These are phyloP conservation scores for Oxystoma pomonae DNA, from an alignment of 2,888 invertebrate species.

Conservation along the genomic window DNA sequence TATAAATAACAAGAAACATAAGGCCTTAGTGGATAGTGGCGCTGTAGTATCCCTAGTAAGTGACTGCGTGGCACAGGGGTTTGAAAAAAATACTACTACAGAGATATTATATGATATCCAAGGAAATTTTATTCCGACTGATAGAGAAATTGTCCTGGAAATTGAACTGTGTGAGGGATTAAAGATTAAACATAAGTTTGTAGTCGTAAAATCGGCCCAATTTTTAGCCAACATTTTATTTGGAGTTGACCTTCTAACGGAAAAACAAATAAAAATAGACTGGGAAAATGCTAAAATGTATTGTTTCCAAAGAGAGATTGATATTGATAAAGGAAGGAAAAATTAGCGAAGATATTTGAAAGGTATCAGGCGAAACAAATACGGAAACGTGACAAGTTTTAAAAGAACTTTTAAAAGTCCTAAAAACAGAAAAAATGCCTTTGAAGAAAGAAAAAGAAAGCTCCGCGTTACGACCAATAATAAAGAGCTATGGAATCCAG, in stretches of 20 bases:
- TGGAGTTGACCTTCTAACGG: neutral
- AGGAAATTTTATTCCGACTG: constrained; percentile 6
- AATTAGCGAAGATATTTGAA: neutral
- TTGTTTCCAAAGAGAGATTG: neutral
- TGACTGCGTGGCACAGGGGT: neutral
- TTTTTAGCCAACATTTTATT: constrained; percentile 2
- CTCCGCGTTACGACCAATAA: neutral
- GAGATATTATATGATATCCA: neutral
- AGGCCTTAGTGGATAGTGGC: constrained; percentile 5
- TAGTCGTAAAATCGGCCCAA: neutral
- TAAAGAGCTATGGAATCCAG: neutral
- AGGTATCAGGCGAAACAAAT: neutral
- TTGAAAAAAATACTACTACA: neutral
- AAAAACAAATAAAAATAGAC: neutral
- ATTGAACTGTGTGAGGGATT: neutral
- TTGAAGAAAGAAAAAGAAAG: neutral
- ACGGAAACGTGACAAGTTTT: neutral
- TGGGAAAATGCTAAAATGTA: neutral
- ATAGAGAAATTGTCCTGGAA: neutral
- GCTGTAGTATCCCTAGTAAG: constrained; percentile 6
- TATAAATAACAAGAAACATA: neutral
- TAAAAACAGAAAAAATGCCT: neutral
- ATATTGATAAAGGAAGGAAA: neutral
- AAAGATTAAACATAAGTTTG: neutral
- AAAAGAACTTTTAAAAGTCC: neutral